Evolutionary conservation across 2,888 invertebrate genomes (phyloP), one percentile per base, ranked within the genome.

Genomic region (Brassicogethes aeneus): DNA sequence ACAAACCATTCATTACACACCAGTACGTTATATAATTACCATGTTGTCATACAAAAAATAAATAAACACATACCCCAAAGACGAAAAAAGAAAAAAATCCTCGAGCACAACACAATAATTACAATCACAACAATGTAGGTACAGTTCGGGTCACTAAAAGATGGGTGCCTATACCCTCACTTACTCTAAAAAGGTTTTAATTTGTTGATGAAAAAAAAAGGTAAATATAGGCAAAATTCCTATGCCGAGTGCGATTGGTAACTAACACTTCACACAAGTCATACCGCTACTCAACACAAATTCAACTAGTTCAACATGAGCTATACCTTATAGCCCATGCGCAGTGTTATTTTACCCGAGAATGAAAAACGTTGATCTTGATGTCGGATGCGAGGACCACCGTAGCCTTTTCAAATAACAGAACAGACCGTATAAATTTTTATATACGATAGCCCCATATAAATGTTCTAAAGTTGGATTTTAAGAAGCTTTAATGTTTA

Each of bases 221-320:
- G n/a, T n/a, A n/a, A n/a, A n/a, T n/a, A n/a, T n/a, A n/a, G n/a
- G 23, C 8, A 17, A 36, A 12, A 36, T 34, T 41, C 33, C 36
- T 36, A 36, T 17, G 33, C 31, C 36, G 32, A 41, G 32, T 41
- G 31, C 31, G 31, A 32, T 41, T 23, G 41, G 32, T 41, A 41
- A 36, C 30, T 32, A 32, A 12, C 36, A 41, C 36, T 41, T 32
- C 30, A 36, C 35, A 36, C 40, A 31, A 30, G 31, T 12, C 16
- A 13, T 41, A 41, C 41, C 36, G 36, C 36, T 36, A 41, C 41
- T 41, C 36, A 36, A 41, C 41, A 36, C 41, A 41, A 41, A 41
- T 41, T 34, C 41, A 36, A 41, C 41, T 41, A 41, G 36, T 41
- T 41, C 36, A 36, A 17, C 36, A 32, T 36, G 36, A 36, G 36